Evolutionary conservation across 1,140 invertebrate genomes (phyloP).

Genomic region (Venustaconcha ellipsiformis): DNA sequence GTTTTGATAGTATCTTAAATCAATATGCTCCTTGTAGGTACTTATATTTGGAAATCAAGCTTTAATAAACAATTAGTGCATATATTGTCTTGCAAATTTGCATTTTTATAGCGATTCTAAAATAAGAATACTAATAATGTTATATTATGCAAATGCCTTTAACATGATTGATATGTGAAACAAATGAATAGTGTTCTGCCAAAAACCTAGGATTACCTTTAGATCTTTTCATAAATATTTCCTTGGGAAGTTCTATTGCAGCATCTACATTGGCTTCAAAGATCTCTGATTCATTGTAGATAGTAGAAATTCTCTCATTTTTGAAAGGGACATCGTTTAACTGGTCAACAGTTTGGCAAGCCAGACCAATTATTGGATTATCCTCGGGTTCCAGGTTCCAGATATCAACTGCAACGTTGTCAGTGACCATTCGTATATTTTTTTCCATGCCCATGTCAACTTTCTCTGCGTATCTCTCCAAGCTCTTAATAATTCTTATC

Average conservation of each 20-base stretch:
- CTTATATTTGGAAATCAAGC: neutral
- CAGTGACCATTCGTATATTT: conserved; percentile 48
- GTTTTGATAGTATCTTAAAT: no score
- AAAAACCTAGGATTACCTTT: conserved; percentile 32
- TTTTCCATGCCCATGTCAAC: conserved; percentile 36
- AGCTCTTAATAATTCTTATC: conserved; percentile 48
- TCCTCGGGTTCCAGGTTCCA: conserved; percentile 41
- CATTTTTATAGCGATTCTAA: neutral
- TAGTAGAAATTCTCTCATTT: conserved; percentile 38
- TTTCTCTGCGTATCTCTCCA: conserved; percentile 52
- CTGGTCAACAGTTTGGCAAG: conserved; percentile 21
- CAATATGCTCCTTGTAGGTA: no score
- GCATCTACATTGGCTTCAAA: conserved; percentile 46
- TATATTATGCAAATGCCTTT: neutral
- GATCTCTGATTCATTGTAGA: conserved; percentile 38
- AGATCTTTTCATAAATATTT: conserved; percentile 39
- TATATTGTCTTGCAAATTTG: neutral
- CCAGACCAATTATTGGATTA: conserved; percentile 52
- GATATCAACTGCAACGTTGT: conserved; percentile 58
- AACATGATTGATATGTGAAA: neutral
- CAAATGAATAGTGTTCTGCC: neutral
- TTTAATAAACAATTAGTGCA: neutral
- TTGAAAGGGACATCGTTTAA: conserved; percentile 25
- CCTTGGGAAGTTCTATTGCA: conserved; percentile 52
- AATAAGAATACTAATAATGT: neutral